Conservation (phyloP, 2,113 vertebrate genomes). For the Oplegnathus fasciatus region DNA sequence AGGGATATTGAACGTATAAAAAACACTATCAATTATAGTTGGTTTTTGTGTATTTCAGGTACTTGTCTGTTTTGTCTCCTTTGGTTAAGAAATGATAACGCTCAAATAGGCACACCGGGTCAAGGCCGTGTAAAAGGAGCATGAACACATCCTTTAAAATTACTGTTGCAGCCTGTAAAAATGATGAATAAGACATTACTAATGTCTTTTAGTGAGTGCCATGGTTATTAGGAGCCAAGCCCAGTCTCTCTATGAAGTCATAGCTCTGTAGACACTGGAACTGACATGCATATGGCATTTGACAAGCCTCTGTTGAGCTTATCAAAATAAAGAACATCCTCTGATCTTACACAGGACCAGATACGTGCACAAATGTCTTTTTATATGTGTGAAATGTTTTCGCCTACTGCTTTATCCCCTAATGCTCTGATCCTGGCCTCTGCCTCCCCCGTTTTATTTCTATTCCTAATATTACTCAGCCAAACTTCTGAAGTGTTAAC, state of each 20-base stretch:
- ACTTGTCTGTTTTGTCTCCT: background rate
- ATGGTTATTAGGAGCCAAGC: slow-evolving; percentile 2
- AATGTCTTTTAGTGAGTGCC: background rate
- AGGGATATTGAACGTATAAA: background rate
- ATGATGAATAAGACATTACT: background rate
- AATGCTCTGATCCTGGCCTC: background rate
- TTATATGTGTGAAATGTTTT: background rate
- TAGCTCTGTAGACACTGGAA: background rate
- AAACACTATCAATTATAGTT: background rate
- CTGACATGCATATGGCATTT: background rate
- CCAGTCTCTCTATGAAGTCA: slow-evolving; percentile 33
- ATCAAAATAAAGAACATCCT: slow-evolving; percentile 32
- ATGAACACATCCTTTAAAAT: background rate
- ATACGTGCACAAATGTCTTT: background rate
- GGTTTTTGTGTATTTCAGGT: background rate
- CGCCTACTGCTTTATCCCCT: background rate
- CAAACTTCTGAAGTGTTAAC: background rate
- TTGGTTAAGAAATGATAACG: background rate
- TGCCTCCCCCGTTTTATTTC: background rate
- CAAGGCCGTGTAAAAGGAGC: background rate
- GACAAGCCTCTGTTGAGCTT: slow-evolving; percentile 8
- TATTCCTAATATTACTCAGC: background rate
- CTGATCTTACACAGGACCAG: slow-evolving; percentile 9
- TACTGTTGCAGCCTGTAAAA: background rate
- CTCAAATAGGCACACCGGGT: background rate